Base-by-base conservation (phyloP, 2,113 vertebrate genomes). In the Typhlomys cinereus region DNA sequence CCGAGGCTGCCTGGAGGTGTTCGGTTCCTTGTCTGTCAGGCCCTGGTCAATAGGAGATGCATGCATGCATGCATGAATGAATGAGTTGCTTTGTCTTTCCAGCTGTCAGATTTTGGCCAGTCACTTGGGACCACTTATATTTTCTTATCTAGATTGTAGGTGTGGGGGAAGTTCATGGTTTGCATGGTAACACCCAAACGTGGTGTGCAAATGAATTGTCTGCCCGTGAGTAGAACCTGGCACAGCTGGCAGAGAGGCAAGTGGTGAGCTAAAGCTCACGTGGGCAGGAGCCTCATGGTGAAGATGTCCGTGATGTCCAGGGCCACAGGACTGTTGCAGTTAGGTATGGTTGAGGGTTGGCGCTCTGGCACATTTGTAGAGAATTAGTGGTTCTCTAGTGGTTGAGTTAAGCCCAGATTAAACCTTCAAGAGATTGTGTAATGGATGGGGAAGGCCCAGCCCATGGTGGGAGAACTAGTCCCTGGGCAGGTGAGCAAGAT, bases 71-170 rank as follows among this genome's bases (percentile, higher is more conserved):
- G 62, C 29, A 34, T 64, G 62, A 34, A 34, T 11, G 11, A 36
- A n/a, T 18, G 25, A 54, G 52, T 62, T 36, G 6, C 18, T 73
- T 44, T 85, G 9, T 50, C 57, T 92, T 82, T 61, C 15, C 7
- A 52, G 39, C 39, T 48, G 39, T n/a, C 34, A 84, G 44, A 41
- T 85, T 78, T 48, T 20, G 41, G 46, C 23, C 15, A 61, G 41
- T 89, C 61, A 46, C 75, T 46, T 46, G 70, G 39, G 20, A 41
- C 12, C 25, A 75, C 13, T 67, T 66, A 67, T 61, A 66, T 75
- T 82, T 92, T 12, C 27, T 71, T 7, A 75, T 46, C 73, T 83
- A 31, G 74, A 57, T 78, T 91, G 64, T 83, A 70, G 39, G 57
- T 46, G 57, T 57, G 31, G 34, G 59, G 79, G 20, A 50, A 66